A percentile compares a stretch with the other conserved stretches of the same genome.
phyloP scores from a whole-genome alignment of 2,888 invertebrate species.

The Clepsis dumicolana region DNA sequence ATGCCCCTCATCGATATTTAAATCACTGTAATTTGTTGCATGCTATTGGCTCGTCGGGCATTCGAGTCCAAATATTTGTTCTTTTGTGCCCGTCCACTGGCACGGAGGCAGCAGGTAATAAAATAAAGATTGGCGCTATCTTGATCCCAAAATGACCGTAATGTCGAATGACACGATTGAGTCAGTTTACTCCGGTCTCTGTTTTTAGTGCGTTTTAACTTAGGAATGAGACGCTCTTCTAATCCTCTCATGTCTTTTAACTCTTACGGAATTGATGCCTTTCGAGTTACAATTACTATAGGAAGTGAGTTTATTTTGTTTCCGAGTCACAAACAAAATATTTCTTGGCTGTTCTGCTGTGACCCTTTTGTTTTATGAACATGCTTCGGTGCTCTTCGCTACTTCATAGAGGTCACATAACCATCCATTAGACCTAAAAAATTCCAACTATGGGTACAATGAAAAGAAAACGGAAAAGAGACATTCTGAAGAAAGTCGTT shows the following conservation, averaged over 20 bases:
- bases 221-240: neutral
- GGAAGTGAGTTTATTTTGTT: neutral
- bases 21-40: constrained; percentile 23
- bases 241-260: neutral
- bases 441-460: too few relatives aligned
- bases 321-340: neutral
- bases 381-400: too few relatives aligned
- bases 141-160: constrained; percentile 40
- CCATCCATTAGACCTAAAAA: too few relatives aligned
- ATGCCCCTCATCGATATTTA: constrained; percentile 3
- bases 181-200: constrained; percentile 20
- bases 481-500: too few relatives aligned
- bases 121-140: constrained; percentile 27
- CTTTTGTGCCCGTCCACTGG: constrained; percentile 31
- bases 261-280: neutral
- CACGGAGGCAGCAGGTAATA: constrained; percentile 43
- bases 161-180: constrained; percentile 30
- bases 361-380: too few relatives aligned
- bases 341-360: too few relatives aligned
- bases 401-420: too few relatives aligned
- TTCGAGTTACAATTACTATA: too few relatives aligned
- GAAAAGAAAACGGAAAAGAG: too few relatives aligned
- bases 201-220: neutral
- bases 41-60: constrained; percentile 17
- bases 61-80: constrained; percentile 41